These are phyloP conservation scores for Amazona guildingii DNA, from an alignment of 2,113 vertebrate species.

Conservation along the genomic window DNA sequence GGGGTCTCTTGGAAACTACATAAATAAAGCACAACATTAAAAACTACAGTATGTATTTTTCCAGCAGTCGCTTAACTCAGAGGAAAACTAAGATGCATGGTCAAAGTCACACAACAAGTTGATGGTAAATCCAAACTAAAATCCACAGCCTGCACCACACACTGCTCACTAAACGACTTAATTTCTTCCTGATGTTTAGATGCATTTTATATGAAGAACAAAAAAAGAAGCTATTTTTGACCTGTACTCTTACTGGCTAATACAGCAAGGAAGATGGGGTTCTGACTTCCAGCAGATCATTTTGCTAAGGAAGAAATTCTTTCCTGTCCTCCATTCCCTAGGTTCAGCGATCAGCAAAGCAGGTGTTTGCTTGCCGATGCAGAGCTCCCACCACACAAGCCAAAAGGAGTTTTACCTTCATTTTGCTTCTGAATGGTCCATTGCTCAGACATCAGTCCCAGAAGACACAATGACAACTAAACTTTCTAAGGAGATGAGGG, in stretches of 20 bases:
- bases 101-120: slow-evolving; percentile 11
- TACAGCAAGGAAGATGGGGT: neutral
- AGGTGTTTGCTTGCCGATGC: neutral
- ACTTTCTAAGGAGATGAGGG: slow-evolving; percentile 39
- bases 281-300: neutral
- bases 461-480: slow-evolving; percentile 27
- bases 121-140: slow-evolving; percentile 8
- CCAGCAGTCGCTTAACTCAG: neutral
- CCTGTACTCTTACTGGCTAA: neutral
- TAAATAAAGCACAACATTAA: slow-evolving; percentile 7
- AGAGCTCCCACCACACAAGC: neutral
- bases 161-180: neutral
- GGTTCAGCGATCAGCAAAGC: neutral
- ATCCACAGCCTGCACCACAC: neutral
- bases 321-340: neutral
- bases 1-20: neutral
- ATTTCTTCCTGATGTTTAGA: neutral
- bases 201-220: neutral
- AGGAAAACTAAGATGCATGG: neutral
- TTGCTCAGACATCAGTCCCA: slow-evolving; percentile 13
- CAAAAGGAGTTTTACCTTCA: neutral
- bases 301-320: neutral
- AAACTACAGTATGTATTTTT: neutral
- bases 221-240: neutral
- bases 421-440: slow-evolving; percentile 37